These are phyloP conservation scores for Donacobius atricapilla DNA, from an alignment of 2,113 vertebrate species.

Conservation along the genomic window DNA sequence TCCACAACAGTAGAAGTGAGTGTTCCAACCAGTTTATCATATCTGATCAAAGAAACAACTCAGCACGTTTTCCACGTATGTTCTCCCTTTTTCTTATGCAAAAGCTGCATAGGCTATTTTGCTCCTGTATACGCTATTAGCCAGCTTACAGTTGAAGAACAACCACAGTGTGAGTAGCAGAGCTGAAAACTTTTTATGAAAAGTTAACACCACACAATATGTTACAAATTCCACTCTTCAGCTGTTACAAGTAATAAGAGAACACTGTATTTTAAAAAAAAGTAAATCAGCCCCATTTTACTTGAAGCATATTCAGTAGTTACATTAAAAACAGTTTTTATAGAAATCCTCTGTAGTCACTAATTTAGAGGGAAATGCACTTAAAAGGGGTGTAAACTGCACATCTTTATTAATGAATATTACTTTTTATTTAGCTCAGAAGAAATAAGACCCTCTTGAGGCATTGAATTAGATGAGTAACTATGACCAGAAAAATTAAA, in stretches of 20 bases:
- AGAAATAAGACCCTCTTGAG: background rate
- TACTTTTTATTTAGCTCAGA: conserved; percentile 7
- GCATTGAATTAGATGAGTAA: background rate
- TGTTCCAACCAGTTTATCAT: background rate
- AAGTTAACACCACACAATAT: conserved; percentile 17
- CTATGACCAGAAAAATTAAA: background rate
- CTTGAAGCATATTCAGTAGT: conserved; percentile 1
- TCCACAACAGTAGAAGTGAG: background rate
- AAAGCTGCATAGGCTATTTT: background rate
- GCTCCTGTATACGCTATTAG: background rate
- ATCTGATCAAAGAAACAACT: conserved; percentile 6
- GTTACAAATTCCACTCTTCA: conserved; percentile 40
- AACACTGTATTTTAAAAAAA: conserved; percentile 14
- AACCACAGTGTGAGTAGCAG: conserved; percentile 11
- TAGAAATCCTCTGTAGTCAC: conserved; percentile 20
- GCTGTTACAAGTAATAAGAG: conserved; percentile 42
- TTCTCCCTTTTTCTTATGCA: background rate
- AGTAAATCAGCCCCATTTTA: conserved; percentile 25
- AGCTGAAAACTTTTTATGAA: conserved; percentile 40
- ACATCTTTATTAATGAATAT: conserved; percentile 19
- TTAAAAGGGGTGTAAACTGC: background rate
- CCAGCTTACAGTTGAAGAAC: conserved; percentile 9
- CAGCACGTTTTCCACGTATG: background rate
- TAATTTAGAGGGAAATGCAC: conserved; percentile 46
- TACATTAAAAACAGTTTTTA: conserved; percentile 19